phyloP scores from a whole-genome alignment of 2,113 vertebrate species.

The Columba livia region DNA sequence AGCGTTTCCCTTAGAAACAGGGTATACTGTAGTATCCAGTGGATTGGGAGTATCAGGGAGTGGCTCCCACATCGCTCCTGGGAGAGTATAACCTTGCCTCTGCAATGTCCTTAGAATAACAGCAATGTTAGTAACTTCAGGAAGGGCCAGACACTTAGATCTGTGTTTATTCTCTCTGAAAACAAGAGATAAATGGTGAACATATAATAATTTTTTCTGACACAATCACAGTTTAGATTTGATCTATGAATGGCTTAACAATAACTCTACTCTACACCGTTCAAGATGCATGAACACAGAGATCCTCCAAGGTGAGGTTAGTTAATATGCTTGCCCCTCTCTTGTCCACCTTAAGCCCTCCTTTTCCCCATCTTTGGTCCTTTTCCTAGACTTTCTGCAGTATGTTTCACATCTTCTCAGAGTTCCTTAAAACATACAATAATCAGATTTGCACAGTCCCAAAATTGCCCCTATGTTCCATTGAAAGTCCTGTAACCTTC shows the following conservation, averaged over 20 bases:
- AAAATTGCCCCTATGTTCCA: background rate
- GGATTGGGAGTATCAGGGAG: background rate
- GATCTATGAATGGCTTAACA: background rate
- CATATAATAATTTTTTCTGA: background rate
- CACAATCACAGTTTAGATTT: background rate
- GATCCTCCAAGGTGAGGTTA: background rate
- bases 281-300: background rate
- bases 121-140: background rate
- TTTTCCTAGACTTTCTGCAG: background rate
- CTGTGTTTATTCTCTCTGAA: background rate
- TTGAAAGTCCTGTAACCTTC: background rate
- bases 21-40: background rate
- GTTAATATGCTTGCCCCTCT: fast-evolving
- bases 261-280: background rate
- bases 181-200: background rate
- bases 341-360: background rate
- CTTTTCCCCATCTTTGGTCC: background rate
- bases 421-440: background rate
- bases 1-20: background rate
- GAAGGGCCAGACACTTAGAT: background rate
- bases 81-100: background rate
- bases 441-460: background rate
- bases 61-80: background rate
- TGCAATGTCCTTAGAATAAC: background rate
- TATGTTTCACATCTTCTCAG: background rate